Conservation (phyloP, 2,888 invertebrate species). For the Epinotia demarniana region DNA sequence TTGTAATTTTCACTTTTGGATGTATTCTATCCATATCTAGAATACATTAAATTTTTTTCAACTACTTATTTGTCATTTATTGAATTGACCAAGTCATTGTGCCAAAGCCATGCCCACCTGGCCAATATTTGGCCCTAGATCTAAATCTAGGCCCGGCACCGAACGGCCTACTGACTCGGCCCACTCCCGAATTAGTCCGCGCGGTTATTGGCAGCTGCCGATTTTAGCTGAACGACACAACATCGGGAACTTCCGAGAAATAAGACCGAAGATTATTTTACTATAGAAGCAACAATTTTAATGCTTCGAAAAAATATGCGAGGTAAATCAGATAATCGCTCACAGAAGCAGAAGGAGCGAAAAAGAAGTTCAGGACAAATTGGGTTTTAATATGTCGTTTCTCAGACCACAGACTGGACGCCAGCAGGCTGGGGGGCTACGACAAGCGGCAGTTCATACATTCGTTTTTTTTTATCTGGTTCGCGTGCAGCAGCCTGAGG, state of each 20-base stretch:
- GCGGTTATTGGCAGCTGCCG: slow-evolving; percentile 30
- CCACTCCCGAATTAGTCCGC: slow-evolving; percentile 27
- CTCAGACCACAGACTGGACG: too few relatives aligned
- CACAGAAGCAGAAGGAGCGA: too few relatives aligned
- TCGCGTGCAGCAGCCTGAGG: too few relatives aligned
- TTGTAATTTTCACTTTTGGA: too few relatives aligned
- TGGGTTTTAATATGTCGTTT: too few relatives aligned
- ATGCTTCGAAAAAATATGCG: background rate
- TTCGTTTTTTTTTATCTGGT: too few relatives aligned
- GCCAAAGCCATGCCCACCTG: slow-evolving; percentile 6
- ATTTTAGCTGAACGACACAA: slow-evolving; percentile 6
- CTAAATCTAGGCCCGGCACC: slow-evolving; percentile 27
- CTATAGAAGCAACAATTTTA: background rate
- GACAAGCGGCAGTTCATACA: too few relatives aligned
- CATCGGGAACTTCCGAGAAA: slow-evolving; percentile 13
- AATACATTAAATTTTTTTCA: too few relatives aligned
- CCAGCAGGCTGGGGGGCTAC: too few relatives aligned
- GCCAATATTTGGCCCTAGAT: slow-evolving; percentile 22
- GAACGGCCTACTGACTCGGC: slow-evolving; percentile 26
- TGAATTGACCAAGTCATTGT: background rate
- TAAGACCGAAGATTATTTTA: background rate
- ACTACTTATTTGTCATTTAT: background rate
- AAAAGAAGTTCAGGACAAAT: too few relatives aligned
- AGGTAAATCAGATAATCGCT: too few relatives aligned
- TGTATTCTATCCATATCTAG: too few relatives aligned